Conservation (phyloP, 2,888 invertebrate genomes). For the Phengaris arion region DNA sequence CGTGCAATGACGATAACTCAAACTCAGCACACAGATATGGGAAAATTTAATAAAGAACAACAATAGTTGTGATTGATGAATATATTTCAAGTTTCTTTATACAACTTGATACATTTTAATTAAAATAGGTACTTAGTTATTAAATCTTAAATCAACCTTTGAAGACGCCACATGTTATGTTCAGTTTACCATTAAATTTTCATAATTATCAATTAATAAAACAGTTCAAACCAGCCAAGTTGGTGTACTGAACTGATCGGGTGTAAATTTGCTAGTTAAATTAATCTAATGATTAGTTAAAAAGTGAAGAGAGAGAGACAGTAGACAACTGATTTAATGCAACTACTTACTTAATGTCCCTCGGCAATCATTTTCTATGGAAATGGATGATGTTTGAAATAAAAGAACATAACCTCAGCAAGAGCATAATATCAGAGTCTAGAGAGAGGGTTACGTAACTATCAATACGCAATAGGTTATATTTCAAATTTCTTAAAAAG, state of each 20-base stretch:
- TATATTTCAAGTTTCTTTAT: constrained; percentile 16
- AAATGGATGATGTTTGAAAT: no score
- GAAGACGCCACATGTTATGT: background rate
- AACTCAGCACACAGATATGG: no score
- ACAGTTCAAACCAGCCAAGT: background rate
- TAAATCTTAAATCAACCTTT: background rate
- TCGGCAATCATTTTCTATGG: no score
- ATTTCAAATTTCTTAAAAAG: no score
- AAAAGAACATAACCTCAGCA: no score
- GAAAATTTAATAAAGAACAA: background rate
- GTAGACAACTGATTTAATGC: no score
- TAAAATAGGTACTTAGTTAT: background rate
- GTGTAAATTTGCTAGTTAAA: background rate
- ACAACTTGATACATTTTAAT: constrained; percentile 9
- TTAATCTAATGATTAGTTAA: background rate
- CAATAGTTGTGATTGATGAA: background rate
- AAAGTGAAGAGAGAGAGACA: background rate
- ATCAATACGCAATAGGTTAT: no score
- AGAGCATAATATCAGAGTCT: no score
- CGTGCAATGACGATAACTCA: no score
- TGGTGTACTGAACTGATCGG: no score
- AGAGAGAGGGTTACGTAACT: no score
- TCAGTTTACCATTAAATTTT: background rate
- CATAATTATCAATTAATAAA: background rate
- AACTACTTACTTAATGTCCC: no score